Evolutionary conservation across 2,888 invertebrate species (phyloP), one percentile per base, ranked within the genome.

Genomic region (Limnephilus rhombicus): DNA sequence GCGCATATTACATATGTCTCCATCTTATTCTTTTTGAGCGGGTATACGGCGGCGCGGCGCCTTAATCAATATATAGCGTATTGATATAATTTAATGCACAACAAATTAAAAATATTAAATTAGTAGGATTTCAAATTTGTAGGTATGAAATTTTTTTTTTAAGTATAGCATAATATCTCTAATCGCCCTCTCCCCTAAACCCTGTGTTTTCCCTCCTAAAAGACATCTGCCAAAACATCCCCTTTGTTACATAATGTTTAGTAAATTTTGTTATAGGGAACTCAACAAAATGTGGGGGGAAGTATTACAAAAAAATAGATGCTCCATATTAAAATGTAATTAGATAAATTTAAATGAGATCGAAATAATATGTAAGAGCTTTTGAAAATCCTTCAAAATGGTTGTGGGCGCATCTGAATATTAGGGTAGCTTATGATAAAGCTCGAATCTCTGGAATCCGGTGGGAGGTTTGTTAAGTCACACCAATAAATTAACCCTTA

Each of bases 401-500:
- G 88, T 34, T 89, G 41, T 89, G 18, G 41, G 41, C 24, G 29
- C 49, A 53, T 9, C 37, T 41, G 34, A 45, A 80, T 80, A 89
- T 89, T 80, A 89, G 12, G 11, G 85, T 7, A 41, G 34, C 88
- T 82, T n/a, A 9, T 24, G 85, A 85, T 37, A 34, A 85, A 41
- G 85, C 37, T 85, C 34, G 82, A 15, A 45, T 90, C 88, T 88
- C 86, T 68, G 80, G 45, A 80, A 82, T 90, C 45, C 90, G 45
- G 90, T 82, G 82, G 90, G 90, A 41, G 82, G 90, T 90, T 89
- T 91, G 68, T 68, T 89, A 85, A 91, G 89, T 83, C 89, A 80
- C 82, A 91, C 85, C 89, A 83, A 89, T 89, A 91, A 91, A 91
- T 91, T 91, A 91, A 91, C 91, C 89, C 91, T 91, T 68, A 82